Evolutionary conservation across 2,113 vertebrate species (phyloP).

Genomic region (Peromyscus polionotus): DNA sequence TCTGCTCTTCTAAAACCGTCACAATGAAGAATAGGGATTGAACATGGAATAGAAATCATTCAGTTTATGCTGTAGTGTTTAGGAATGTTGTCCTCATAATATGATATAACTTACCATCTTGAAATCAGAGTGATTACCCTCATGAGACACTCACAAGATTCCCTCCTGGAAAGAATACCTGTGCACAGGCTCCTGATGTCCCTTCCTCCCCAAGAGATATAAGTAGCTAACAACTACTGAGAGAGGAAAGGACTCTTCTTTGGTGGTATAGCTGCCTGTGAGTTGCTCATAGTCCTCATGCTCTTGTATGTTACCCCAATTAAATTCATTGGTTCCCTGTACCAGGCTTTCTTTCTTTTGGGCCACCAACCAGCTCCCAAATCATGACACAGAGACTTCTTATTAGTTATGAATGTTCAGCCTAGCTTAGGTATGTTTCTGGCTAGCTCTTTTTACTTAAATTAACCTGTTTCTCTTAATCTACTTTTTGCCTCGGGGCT

Average conservation of each 20-base stretch:
- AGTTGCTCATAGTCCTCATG: background rate
- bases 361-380: background rate
- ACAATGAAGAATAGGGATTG: background rate
- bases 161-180: background rate
- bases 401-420: background rate
- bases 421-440: background rate
- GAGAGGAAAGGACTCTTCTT: background rate
- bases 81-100: background rate
- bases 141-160: background rate
- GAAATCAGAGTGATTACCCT: background rate
- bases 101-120: background rate
- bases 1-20: background rate
- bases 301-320: background rate
- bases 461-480: background rate
- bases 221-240: background rate
- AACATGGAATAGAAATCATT: background rate
- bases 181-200: background rate
- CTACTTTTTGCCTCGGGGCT: background rate
- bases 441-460: background rate
- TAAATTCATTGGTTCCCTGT: background rate
- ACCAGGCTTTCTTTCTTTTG: background rate
- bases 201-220: too few relatives aligned
- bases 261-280: background rate
- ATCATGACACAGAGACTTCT: background rate
- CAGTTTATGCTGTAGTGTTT: background rate